Percentiles rank a stretch among this genome's conserved stretches.
phyloP scores from a whole-genome alignment of 2,888 invertebrate species.

The Caenorhabditis wallacei region DNA sequence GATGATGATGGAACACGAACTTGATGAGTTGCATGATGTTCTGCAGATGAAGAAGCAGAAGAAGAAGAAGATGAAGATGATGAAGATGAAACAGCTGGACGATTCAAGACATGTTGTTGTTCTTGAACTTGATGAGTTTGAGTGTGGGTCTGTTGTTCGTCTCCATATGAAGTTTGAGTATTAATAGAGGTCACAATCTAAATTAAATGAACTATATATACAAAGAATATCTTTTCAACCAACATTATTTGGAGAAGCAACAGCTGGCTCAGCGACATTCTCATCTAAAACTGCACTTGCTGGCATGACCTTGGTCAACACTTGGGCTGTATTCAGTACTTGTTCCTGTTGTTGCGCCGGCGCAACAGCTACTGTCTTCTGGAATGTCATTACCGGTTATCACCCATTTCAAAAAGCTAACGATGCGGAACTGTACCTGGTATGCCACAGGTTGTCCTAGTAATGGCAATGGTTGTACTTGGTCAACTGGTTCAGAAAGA shows the following conservation, averaged over 20 bases:
- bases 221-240: neutral
- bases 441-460: slow-evolving; percentile 65
- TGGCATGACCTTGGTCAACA: slow-evolving; percentile 57
- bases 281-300: slow-evolving; percentile 61
- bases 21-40: slow-evolving; percentile 51
- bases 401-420: slow-evolving; percentile 44
- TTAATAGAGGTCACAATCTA: slow-evolving; percentile 51
- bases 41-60: slow-evolving; percentile 46
- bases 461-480: slow-evolving; percentile 62
- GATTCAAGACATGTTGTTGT: slow-evolving; percentile 20
- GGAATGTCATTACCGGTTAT: slow-evolving; percentile 49
- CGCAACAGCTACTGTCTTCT: slow-evolving; percentile 50
- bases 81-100: slow-evolving; percentile 43
- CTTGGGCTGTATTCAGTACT: slow-evolving; percentile 49
- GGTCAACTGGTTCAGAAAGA: slow-evolving; percentile 38
- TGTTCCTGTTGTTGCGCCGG: slow-evolving; percentile 53
- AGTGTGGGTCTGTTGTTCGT: slow-evolving; percentile 20
- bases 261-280: slow-evolving; percentile 53
- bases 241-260: slow-evolving; percentile 54
- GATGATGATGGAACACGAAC: slow-evolving; percentile 55
- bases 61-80: slow-evolving; percentile 45
- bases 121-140: slow-evolving; percentile 20
- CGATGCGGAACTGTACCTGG: slow-evolving; percentile 53
- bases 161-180: slow-evolving; percentile 54
- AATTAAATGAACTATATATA: neutral